Evolutionary conservation across 2,797 vertebrate genomes (phyloP).

Genomic region (Poeciliopsis presidionis): DNA sequence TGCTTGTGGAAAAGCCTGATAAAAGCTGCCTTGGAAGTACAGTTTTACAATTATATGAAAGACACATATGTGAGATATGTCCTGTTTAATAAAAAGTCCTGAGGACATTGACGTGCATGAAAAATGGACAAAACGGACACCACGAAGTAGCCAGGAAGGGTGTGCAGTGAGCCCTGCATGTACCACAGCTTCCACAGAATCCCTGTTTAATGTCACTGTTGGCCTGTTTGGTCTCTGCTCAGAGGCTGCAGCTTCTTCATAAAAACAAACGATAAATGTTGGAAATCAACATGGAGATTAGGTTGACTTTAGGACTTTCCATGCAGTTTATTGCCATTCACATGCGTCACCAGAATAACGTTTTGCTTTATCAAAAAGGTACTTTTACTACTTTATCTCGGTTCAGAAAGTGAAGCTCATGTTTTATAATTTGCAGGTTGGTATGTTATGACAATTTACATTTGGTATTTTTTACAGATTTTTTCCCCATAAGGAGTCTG

Average conservation of each 20-base stretch:
- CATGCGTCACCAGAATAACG: not conserved
- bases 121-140: not conserved
- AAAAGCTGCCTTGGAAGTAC: not conserved
- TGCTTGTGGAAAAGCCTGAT: not conserved
- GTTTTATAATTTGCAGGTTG: not conserved
- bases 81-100: not conserved
- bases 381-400: not conserved
- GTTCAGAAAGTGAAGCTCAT: not conserved
- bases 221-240: slow-evolving; percentile 39
- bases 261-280: not conserved
- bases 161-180: slow-evolving; percentile 15
- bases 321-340: not conserved
- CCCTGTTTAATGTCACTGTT: slow-evolving; percentile 50
- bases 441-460: not conserved
- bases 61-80: not conserved
- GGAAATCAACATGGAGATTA: not conserved
- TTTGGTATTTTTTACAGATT: not conserved
- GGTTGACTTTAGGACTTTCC: not conserved
- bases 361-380: not conserved
- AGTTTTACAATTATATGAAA: not conserved
- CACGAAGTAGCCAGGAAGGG: not conserved
- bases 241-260: not conserved
- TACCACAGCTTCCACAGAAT: slow-evolving; percentile 22
- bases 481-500: not conserved
- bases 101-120: not conserved